phyloP scores from a whole-genome alignment of 1,140 invertebrate genomes.

The Aphaenogaster ashmeadi region DNA sequence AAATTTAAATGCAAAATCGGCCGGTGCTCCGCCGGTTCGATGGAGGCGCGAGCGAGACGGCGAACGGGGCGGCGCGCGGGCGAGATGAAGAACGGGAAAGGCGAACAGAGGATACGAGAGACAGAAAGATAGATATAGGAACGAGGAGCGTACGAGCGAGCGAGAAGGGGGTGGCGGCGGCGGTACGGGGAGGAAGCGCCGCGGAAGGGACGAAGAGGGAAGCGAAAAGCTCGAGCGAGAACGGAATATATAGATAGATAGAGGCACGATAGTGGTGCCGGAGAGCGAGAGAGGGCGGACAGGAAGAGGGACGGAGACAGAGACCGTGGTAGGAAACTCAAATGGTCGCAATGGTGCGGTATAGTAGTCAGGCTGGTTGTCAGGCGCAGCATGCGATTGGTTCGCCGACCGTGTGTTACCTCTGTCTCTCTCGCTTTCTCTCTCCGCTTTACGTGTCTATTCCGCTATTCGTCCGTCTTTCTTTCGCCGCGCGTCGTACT shows the following conservation, averaged over 20 bases:
- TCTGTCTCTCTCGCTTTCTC: slow-evolving; percentile 65
- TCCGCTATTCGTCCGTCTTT: slow-evolving; percentile 57
- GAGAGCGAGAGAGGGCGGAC: slow-evolving; percentile 66
- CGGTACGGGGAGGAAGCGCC: slow-evolving; percentile 12
- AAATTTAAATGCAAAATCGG: slow-evolving; percentile 87
- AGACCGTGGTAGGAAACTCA: slow-evolving; percentile 81
- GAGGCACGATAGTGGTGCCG: slow-evolving; percentile 70
- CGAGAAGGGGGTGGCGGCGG: slow-evolving; percentile 50
- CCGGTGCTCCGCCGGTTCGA: slow-evolving; percentile 73
- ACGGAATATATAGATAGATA: slow-evolving; percentile 77
- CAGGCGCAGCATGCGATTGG: slow-evolving; percentile 83
- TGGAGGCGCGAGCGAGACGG: slow-evolving; percentile 58
- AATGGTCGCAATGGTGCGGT: slow-evolving; percentile 83
- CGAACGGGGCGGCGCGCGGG: slow-evolving; percentile 28
- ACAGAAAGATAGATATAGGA: slow-evolving; percentile 62
- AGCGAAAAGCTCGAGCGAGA: slow-evolving; percentile 64
- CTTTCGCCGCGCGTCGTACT: slow-evolving; percentile 66
- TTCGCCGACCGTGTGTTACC: slow-evolving; percentile 76
- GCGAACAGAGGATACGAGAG: slow-evolving; percentile 69
- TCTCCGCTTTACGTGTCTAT: slow-evolving; percentile 47
- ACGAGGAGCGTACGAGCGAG: slow-evolving; percentile 57
- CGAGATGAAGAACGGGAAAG: slow-evolving; percentile 51
- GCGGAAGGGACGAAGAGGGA: slow-evolving; percentile 57
- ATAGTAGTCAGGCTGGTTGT: slow-evolving; percentile 83
- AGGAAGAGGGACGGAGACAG: slow-evolving; percentile 41